Percentiles rank a stretch among this genome's conserved stretches.
Evolutionary conservation across 2,797 vertebrate genomes (phyloP).

Genomic region (Todus mexicanus): DNA sequence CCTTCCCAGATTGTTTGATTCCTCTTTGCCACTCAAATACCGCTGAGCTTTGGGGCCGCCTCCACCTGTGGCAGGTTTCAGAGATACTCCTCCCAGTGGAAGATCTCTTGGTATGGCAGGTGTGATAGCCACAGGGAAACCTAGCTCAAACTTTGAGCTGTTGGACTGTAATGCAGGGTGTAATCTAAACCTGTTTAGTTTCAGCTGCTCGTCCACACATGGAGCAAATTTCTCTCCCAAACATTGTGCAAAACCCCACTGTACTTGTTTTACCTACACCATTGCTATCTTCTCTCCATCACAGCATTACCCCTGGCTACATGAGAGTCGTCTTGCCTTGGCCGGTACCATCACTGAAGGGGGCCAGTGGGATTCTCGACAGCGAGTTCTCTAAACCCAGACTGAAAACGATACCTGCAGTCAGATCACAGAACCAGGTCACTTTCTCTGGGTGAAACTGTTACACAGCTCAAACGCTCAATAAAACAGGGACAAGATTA

Average conservation of each 20-base stretch:
- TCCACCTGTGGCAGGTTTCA: neutral
- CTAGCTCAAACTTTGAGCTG: neutral
- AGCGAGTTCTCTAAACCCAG: neutral
- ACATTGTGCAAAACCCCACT: rapidly evolving
- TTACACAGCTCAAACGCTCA: neutral
- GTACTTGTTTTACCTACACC: rapidly evolving
- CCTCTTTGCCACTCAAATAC: neutral
- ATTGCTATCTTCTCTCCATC: neutral
- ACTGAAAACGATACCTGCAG: neutral
- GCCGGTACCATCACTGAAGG: rapidly evolving
- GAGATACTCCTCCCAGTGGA: neutral
- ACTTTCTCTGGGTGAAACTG: neutral
- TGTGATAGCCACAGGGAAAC: neutral
- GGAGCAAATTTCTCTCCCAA: neutral
- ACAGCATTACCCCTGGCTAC: neutral
- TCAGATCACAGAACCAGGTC: neutral
- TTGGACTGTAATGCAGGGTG: neutral
- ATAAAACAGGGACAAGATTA: neutral
- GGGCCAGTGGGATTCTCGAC: rapidly evolving
- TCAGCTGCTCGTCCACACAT: neutral
- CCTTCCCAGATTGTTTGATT: neutral
- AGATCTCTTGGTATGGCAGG: neutral
- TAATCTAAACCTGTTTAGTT: neutral
- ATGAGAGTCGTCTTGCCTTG: neutral
- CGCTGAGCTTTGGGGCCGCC: neutral